Evolutionary conservation across 2,797 vertebrate species (phyloP), one percentile per base, ranked within the genome.

Genomic region (Enoplosus armatus): DNA sequence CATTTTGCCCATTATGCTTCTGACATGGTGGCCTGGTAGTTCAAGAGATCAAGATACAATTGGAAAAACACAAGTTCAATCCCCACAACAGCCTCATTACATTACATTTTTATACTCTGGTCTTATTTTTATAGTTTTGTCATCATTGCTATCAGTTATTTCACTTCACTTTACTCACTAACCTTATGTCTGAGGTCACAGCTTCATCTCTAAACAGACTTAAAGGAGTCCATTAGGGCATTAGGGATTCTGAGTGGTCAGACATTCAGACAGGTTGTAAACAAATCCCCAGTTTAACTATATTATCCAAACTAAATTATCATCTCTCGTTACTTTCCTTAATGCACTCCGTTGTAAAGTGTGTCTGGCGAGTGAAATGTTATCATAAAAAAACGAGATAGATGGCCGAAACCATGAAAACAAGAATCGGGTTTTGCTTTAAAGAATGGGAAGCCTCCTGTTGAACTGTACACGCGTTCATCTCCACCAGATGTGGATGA

Each of bases 11-110:
- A 54, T 68, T 43, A 50, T 9, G 39, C 58, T 55, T 72, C 72
- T 55, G 61, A 35, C 67, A 78, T 72, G 80, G 82, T 85, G 85
- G 86, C 82, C 85, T 22, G 24, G 41, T 53, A 14, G 64, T 35
- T 43, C 16, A 43, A 29, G 20, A 65, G 20, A 50, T 24, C 18
- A 14, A 26, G 16, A 43, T 73, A 24, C 3, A 69, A 7, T 10
- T n/a, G 15, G 4, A 58, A 59, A 31, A 73, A 26, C 7, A 26
- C 16, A 53, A 27, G 11, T 64, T 78, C 9, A 48, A 22, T 60
- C 33, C 54, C 14, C 11, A 29, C 50, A 64, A 41, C 35, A 43
- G 64, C n/a, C 24, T 58, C 6, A n/a, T 56, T 51, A 31, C 61
- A 60, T 48, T 69, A 8, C 3, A 33, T 33, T 51, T 56, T 27